These are phyloP conservation scores for Heliconius erato DNA, from an alignment of 2,888 invertebrate species.

Conservation along the genomic window DNA sequence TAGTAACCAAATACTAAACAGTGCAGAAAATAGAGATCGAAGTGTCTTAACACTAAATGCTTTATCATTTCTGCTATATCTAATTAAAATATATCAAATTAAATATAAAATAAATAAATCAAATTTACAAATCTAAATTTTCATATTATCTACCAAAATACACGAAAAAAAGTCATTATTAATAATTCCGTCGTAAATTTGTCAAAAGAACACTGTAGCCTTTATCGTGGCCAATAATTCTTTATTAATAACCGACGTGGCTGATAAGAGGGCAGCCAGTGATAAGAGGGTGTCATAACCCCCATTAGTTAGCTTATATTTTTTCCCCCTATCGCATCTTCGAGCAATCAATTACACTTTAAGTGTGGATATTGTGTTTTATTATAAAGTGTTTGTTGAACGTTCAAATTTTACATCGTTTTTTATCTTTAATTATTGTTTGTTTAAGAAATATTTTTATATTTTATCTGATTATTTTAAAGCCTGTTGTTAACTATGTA, in stretches of 20 bases:
- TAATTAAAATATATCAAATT: too few relatives aligned
- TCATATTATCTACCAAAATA: neutral
- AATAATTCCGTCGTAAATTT: conserved; percentile 50
- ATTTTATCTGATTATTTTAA: conserved; percentile 7
- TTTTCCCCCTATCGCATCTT: conserved; percentile 10
- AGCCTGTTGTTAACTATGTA: neutral
- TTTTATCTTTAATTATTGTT: conserved; percentile 8
- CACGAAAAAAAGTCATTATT: conserved; percentile 40
- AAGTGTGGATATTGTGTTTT: conserved; percentile 8
- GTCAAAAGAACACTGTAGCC: conserved; percentile 44
- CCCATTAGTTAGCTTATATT: conserved; percentile 38
- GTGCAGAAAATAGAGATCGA: neutral
- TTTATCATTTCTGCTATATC: neutral
- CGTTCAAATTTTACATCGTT: neutral
- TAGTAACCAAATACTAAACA: neutral
- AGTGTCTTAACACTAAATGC: neutral
- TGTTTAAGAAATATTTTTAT: neutral
- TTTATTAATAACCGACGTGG: conserved; percentile 45
- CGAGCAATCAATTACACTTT: conserved; percentile 19
- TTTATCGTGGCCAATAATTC: conserved; percentile 50
- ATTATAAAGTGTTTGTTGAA: neutral
- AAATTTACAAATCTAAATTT: neutral
- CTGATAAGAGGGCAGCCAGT: conserved; percentile 40
- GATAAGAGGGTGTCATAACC: conserved; percentile 46
- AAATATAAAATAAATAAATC: neutral